Base-by-base conservation (phyloP, 2,113 vertebrate genomes). In the Regulus satrapa region DNA sequence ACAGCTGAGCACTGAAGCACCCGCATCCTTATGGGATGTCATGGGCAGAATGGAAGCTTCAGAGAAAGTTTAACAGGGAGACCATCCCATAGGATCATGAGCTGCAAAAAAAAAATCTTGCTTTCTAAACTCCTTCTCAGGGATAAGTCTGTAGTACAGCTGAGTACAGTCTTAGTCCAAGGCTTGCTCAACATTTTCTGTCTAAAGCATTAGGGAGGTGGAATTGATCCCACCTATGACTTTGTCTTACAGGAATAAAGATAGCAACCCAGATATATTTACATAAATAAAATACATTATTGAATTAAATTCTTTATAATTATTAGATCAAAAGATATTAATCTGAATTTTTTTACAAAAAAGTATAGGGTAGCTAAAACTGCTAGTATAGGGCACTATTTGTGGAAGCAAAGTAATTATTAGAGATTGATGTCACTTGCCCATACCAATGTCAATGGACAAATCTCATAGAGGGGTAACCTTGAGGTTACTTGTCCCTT, bases 401-500 rank as follows among this genome's bases (percentile, higher is more conserved):
- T 82, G 20, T 68, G 55, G 18, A 75, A 75, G n/a, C 10, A 67
- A 54, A 61, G 59, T 61, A 40, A n/a, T 46, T 75, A 12, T n/a
- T 46, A 67, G 52, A 59, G 24, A 59, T 34, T 52, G 61, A 45
- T 66, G 13, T 81, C 4, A n/a, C 13, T 74, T 0, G 0, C 4
- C 16, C 10, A 18, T 59, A 29, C 13, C n/a, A 52, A 8, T 18
- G 29, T 20, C 16, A 29, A 21, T 38, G 19, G n/a, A 7, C 19
- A 81, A 52, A 67, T 59, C 20, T 81, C 38, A 32, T 6, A 0
- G 0, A 59, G 61, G 38, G 74, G 16, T 52, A 25, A 25, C 16
- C 13, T 45, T 59, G 38, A 74, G 45, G 13, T n/a, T n/a, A n/a
- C n/a, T n/a, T n/a, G n/a, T n/a, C n/a, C 16, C 13, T 45, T 59